Conservation (phyloP, 2,888 invertebrate species). For the Piscicola geometra region DNA sequence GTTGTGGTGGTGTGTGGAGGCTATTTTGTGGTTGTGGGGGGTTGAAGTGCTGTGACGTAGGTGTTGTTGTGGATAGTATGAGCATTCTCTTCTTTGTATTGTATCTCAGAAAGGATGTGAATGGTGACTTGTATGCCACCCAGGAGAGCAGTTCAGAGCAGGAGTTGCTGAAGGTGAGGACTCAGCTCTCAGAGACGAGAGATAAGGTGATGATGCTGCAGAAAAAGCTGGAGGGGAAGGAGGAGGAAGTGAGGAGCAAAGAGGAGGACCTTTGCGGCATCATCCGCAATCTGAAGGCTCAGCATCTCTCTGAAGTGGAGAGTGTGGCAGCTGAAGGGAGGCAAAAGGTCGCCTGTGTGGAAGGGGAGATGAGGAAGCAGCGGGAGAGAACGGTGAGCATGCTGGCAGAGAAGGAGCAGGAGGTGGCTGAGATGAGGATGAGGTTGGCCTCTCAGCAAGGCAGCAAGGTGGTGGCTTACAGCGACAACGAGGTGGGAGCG, state of each 20-base stretch:
- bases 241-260: conserved; percentile 40
- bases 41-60: too few relatives aligned
- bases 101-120: too few relatives aligned
- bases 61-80: too few relatives aligned
- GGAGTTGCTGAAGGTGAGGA: conserved; percentile 50
- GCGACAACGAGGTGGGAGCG: conserved; percentile 36
- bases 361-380: conserved; percentile 63
- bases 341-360: conserved; percentile 61
- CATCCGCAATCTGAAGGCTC: conserved; percentile 49
- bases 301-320: conserved; percentile 55
- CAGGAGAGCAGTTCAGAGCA: conserved; percentile 39
- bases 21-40: too few relatives aligned
- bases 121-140: too few relatives aligned
- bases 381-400: conserved; percentile 72
- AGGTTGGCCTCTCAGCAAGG: neutral
- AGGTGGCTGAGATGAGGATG: conserved; percentile 55
- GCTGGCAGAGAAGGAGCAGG: conserved; percentile 72
- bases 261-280: conserved; percentile 49
- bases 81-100: too few relatives aligned
- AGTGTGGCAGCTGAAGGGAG: conserved; percentile 61
- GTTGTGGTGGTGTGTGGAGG: neutral
- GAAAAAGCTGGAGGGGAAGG: conserved; percentile 54
- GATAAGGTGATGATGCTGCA: conserved; percentile 35
- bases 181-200: conserved; percentile 62
- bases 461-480: neutral